These are phyloP conservation scores for Cossypha caffra DNA, from an alignment of 2,797 vertebrate genomes.

Conservation along the genomic window DNA sequence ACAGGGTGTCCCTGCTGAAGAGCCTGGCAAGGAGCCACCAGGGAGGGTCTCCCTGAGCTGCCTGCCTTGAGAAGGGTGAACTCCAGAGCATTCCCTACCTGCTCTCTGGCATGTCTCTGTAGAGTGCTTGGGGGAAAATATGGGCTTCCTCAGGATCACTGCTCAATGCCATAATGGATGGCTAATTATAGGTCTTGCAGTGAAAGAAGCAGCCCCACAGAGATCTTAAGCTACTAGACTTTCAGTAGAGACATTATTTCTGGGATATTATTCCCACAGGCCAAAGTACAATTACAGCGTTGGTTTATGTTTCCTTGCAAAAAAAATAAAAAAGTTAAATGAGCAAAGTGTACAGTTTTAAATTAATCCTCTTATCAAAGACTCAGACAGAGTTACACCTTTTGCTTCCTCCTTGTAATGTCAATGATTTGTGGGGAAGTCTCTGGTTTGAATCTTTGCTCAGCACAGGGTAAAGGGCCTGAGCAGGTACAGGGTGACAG, in stretches of 20 bases:
- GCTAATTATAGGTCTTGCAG: conserved; percentile 57
- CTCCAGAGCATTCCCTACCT: not conserved
- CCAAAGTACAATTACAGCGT: conserved; percentile 29
- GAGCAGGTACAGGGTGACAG: not conserved
- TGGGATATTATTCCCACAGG: conserved; percentile 46
- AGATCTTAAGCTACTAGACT: conserved; percentile 35
- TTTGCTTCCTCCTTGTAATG: not conserved
- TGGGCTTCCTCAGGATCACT: not conserved
- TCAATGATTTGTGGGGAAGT: not conserved
- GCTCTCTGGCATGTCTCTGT: not conserved
- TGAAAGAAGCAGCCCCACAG: not conserved
- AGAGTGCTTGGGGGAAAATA: not conserved
- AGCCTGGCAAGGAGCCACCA: accelerated
- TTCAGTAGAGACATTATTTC: conserved; percentile 1
- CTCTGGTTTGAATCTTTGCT: not conserved
- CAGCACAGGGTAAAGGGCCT: not conserved
- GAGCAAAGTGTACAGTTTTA: not conserved
- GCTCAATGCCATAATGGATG: not conserved
- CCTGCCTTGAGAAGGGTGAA: not conserved
- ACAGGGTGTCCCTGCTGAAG: accelerated
- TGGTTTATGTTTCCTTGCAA: not conserved
- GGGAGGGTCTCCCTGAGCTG: not conserved
- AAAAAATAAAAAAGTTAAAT: not conserved
- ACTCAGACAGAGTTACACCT: not conserved
- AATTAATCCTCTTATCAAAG: conserved; percentile 18